These are phyloP conservation scores for Ostrea edulis DNA, from an alignment of 1,140 invertebrate species.

Conservation along the genomic window DNA sequence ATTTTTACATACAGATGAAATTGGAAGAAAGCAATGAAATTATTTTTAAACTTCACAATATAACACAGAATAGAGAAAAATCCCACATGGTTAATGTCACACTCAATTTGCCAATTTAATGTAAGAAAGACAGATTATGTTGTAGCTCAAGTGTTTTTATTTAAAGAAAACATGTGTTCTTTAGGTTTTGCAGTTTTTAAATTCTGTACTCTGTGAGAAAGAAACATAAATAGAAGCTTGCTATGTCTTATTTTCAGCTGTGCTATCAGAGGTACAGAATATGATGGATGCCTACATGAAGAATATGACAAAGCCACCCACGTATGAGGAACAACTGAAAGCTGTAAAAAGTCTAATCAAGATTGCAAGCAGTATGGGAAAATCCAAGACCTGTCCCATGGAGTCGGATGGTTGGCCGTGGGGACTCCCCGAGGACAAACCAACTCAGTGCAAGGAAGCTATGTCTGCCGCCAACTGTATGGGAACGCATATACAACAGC, in stretches of 20 bases:
- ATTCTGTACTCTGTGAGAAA: neutral
- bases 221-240: neutral
- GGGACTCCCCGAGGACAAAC: neutral
- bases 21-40: no score
- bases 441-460: slow-evolving; percentile 26
- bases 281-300: neutral
- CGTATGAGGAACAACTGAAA: neutral
- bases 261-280: slow-evolving; percentile 2
- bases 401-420: neutral
- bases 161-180: neutral
- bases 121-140: neutral
- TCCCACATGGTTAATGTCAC: neutral
- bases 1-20: no score
- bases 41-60: no score
- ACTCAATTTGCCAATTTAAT: neutral
- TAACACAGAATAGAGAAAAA: no score
- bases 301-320: neutral
- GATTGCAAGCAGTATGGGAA: neutral
- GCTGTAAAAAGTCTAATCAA: neutral
- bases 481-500: slow-evolving; percentile 19
- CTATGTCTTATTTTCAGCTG: slow-evolving; percentile 2
- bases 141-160: neutral
- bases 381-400: slow-evolving; percentile 5
- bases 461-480: slow-evolving; percentile 1
- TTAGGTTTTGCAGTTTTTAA: neutral